Evolutionary conservation across 2,888 invertebrate genomes (phyloP).

Genomic region (Carpatolechia fugitivella): DNA sequence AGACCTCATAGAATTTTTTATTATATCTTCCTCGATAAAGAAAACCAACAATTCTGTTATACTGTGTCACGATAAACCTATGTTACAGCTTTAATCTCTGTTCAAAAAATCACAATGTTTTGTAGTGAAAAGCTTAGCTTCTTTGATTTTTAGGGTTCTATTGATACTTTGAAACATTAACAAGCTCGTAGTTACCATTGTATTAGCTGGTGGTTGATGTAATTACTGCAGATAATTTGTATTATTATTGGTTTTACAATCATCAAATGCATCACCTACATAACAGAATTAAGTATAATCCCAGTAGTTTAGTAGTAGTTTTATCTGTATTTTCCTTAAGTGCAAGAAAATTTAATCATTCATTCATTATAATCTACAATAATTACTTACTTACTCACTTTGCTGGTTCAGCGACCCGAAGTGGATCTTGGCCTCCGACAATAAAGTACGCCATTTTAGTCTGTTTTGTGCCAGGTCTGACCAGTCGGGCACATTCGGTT

Average conservation of each 20-base stretch:
- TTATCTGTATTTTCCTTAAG: no score
- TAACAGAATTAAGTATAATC: no score
- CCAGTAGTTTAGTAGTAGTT: no score
- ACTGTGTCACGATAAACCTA: slow-evolving; percentile 31
- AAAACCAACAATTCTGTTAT: slow-evolving; percentile 5
- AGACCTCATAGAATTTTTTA: not conserved
- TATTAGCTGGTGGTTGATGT: no score
- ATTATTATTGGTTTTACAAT: no score
- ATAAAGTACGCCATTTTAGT: not conserved
- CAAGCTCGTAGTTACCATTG: no score
- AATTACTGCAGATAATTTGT: no score
- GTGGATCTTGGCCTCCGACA: no score
- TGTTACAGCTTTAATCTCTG: slow-evolving; percentile 42
- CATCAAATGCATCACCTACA: no score
- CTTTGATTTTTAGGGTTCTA: slow-evolving; percentile 35
- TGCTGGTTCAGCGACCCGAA: no score
- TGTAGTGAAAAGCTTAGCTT: slow-evolving; percentile 33
- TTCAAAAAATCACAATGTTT: slow-evolving; percentile 40
- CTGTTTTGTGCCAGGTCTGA: not conserved
- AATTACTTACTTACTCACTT: not conserved
- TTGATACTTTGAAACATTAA: not conserved
- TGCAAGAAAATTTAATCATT: no score
- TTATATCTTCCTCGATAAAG: slow-evolving; percentile 8
- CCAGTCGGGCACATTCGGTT: not conserved
- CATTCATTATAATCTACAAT: not conserved